These are phyloP conservation scores for Penelope pileata DNA, from an alignment of 2,113 vertebrate species.

Conservation along the genomic window DNA sequence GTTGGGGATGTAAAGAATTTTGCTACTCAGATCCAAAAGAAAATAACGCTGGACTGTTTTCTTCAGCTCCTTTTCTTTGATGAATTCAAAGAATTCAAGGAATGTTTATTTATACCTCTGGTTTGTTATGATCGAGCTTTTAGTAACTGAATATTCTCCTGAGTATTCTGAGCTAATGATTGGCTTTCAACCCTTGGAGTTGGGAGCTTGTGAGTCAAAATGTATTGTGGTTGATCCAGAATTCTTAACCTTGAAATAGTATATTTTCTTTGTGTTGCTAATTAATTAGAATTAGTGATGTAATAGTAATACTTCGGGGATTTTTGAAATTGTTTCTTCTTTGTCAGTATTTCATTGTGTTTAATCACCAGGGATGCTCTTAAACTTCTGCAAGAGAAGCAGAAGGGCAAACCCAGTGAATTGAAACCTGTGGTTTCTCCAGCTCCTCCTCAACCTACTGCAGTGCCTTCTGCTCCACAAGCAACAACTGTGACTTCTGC, in stretches of 20 bases:
- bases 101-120: background rate
- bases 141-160: background rate
- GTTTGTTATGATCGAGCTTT: background rate
- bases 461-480: conserved; percentile 1
- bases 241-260: background rate
- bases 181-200: background rate
- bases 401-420: conserved; percentile 57
- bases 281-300: background rate
- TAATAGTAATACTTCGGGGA: background rate
- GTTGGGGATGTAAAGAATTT: background rate
- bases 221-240: background rate
- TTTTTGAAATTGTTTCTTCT: background rate
- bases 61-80: background rate
- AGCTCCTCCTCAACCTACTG: conserved; percentile 4
- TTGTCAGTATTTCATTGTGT: conserved; percentile 6
- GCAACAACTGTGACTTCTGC: conserved; percentile 28
- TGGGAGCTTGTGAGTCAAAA: background rate
- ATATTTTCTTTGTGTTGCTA: background rate
- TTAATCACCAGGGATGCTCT: conserved; percentile 86
- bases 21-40: background rate
- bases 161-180: background rate
- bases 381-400: conserved; percentile 82
- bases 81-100: background rate
- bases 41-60: background rate
- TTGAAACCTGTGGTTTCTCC: conserved; percentile 38